Conservation (phyloP, 2,113 vertebrate genomes). For the Nothocercus nigrocapillus region DNA sequence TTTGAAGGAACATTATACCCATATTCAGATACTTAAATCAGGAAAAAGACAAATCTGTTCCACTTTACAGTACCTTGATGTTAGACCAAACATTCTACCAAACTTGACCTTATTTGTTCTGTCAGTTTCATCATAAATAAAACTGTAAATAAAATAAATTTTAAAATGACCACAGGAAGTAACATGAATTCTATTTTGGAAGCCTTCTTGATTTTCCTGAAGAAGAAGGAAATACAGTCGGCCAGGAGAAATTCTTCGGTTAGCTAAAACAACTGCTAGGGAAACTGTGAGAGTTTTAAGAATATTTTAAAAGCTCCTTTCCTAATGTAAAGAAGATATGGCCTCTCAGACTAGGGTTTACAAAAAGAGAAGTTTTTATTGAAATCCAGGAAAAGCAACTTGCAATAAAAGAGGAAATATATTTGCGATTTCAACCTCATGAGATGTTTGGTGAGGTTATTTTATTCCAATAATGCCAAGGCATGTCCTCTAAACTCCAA, state of each 20-base stretch:
- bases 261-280: background rate
- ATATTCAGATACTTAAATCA: background rate
- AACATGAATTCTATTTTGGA: background rate
- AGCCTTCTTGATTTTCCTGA: background rate
- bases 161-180: background rate
- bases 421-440: background rate
- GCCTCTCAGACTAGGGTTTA: background rate
- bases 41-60: background rate
- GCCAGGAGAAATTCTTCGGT: background rate
- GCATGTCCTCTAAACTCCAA: background rate
- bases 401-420: background rate
- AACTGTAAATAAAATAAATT: background rate
- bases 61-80: background rate
- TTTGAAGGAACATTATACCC: background rate
- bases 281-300: background rate
- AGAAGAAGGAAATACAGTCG: background rate
- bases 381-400: background rate
- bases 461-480: background rate
- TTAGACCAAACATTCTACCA: background rate
- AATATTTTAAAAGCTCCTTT: background rate
- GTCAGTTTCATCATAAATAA: background rate
- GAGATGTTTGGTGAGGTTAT: background rate
- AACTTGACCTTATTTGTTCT: background rate
- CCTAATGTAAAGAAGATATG: background rate
- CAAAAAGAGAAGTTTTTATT: background rate